A percentile compares a stretch with the other conserved stretches of the same genome.
Conservation (phyloP, 1,140 invertebrate species). For the Melanaphis sacchari region DNA sequence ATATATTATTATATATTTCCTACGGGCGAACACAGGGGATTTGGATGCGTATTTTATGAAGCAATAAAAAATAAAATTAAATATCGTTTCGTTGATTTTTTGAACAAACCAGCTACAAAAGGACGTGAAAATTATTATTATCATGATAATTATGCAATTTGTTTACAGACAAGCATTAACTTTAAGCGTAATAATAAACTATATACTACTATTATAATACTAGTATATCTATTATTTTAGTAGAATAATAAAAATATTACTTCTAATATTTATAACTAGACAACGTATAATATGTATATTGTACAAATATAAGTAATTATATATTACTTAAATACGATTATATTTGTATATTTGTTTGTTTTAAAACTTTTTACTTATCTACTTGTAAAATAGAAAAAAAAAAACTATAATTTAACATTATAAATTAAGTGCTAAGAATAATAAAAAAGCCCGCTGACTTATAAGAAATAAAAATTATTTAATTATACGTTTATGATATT, state of each 20-base stretch:
- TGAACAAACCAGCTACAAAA: not conserved
- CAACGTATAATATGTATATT: not conserved
- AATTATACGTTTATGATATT: no score
- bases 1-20: conserved; percentile 21
- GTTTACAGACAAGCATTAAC: not conserved
- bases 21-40: conserved; percentile 31
- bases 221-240: no score
- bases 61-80: conserved; percentile 7
- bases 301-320: no score
- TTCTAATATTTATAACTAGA: not conserved
- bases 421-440: not conserved
- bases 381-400: not conserved
- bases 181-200: no score
- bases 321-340: not conserved
- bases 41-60: not conserved
- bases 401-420: not conserved
- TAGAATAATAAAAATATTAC: not conserved
- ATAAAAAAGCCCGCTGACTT: not conserved
- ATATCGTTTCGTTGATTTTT: not conserved
- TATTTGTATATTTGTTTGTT: not conserved
- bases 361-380: no score
- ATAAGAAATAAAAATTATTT: not conserved
- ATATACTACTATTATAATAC: no score
- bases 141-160: not conserved
- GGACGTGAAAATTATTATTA: not conserved